A percentile compares a stretch with the other conserved stretches of the same genome.
These are phyloP conservation scores for Blera fallax DNA, from an alignment of 2,888 invertebrate species.

Conservation along the genomic window DNA sequence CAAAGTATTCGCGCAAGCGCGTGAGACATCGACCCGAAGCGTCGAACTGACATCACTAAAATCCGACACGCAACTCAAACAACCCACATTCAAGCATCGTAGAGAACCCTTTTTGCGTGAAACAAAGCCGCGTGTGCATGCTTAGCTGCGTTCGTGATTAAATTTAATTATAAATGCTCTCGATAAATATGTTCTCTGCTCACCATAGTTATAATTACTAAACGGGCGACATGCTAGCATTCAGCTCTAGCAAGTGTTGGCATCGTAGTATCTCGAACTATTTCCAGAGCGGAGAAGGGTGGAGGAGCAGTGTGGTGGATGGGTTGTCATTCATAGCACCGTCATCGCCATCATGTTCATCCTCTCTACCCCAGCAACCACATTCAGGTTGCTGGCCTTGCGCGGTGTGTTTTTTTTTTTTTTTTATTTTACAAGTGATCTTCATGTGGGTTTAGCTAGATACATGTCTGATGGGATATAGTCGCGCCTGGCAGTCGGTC, in stretches of 20 bases:
- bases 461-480: constrained; percentile 48
- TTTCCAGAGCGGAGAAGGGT: constrained; percentile 21
- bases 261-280: constrained; percentile 36
- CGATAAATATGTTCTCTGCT: neutral
- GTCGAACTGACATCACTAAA: constrained; percentile 36
- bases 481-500: constrained; percentile 64
- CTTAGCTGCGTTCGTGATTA: constrained; percentile 65
- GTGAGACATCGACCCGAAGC: neutral
- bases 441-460: constrained; percentile 55
- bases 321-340: constrained; percentile 52
- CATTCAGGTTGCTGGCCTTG: constrained; percentile 62
- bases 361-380: neutral
- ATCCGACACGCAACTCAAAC: constrained; percentile 44
- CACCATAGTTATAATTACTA: constrained; percentile 59
- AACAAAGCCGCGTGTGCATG: constrained; percentile 47
- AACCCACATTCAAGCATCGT: neutral
- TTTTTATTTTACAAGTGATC: constrained; percentile 22
- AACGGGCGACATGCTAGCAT: constrained; percentile 65
- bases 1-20: neutral
- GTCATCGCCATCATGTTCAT: constrained; percentile 9
- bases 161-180: constrained; percentile 60
- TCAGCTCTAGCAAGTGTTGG: constrained; percentile 32
- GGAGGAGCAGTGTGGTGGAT: neutral
- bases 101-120: neutral
- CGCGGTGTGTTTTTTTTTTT: neutral